Evolutionary conservation across 53 echinoderm and acorn worm genomes (phyloP).

Genomic region (Antedon mediterranea): DNA sequence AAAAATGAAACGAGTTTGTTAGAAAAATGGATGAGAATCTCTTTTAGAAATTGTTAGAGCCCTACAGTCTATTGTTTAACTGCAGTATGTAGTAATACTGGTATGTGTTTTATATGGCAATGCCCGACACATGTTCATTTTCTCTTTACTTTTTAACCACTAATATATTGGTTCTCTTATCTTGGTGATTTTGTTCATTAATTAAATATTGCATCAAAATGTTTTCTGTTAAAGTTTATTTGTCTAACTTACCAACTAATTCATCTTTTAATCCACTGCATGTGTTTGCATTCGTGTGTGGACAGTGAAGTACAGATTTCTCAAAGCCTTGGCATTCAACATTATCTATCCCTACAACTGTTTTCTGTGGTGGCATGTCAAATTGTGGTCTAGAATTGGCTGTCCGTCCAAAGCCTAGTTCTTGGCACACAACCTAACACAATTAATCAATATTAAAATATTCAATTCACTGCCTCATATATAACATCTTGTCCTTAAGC

Average conservation of each 20-base stretch:
- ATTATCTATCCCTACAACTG: slow-evolving; percentile 49
- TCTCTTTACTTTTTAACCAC: too few species aligned
- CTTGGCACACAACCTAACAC: slow-evolving; percentile 68
- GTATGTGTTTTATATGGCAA: too few species aligned
- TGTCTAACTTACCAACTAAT: slow-evolving; percentile 67
- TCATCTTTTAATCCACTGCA: slow-evolving; percentile 26
- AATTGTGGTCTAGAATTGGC: slow-evolving; percentile 12
- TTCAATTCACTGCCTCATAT: background rate
- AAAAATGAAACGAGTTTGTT: background rate
- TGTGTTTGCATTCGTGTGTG: slow-evolving; percentile 2
- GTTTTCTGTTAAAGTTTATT: too few species aligned
- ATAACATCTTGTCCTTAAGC: too few species aligned
- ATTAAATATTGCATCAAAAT: too few species aligned
- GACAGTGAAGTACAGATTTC: slow-evolving; percentile 52
- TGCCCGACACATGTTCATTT: too few species aligned
- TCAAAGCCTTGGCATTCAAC: slow-evolving; percentile 83
- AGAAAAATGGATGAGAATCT: background rate
- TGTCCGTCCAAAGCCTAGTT: slow-evolving; percentile 52
- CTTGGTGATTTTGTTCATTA: too few species aligned
- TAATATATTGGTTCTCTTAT: too few species aligned
- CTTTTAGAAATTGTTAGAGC: too few species aligned
- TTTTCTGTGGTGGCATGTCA: slow-evolving; percentile 23
- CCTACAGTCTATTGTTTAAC: too few species aligned
- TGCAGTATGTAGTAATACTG: too few species aligned
- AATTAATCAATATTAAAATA: background rate